Conservation (phyloP, 2,797 vertebrate genomes). For the Loris lydekkerianus region DNA sequence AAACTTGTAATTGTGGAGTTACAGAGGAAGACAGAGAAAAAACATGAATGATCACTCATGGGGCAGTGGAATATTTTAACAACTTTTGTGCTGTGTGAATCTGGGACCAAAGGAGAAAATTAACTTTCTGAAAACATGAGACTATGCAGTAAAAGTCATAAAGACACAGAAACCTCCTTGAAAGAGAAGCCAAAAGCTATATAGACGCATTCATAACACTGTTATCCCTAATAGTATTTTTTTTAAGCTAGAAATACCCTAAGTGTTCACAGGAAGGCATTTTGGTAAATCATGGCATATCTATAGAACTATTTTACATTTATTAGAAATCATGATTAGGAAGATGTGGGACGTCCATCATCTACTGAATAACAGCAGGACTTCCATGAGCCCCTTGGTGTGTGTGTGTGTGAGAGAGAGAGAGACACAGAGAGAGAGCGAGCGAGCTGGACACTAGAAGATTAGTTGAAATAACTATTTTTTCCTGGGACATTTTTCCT, state of each 20-base stretch:
- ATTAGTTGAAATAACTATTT: neutral
- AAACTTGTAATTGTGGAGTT: neutral
- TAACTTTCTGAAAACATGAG: neutral
- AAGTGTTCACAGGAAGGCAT: neutral
- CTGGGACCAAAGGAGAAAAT: neutral
- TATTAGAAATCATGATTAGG: neutral
- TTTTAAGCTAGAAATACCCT: neutral
- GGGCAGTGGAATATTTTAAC: neutral
- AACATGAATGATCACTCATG: no score
- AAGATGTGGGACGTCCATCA: rapidly evolving
- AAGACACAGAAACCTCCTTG: neutral
- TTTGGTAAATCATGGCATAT: neutral
- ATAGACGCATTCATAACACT: rapidly evolving
- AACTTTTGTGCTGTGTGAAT: neutral
- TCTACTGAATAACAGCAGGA: neutral
- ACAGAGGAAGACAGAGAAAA: neutral
- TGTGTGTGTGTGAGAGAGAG: no score
- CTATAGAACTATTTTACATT: neutral
- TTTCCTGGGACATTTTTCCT: neutral
- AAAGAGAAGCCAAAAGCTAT: neutral
- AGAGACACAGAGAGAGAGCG: no score
- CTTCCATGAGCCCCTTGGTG: no score
- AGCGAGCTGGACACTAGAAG: no score
- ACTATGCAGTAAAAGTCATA: neutral
- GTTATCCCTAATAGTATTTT: neutral